A percentile compares a stretch with the other conserved stretches of the same genome.
These are phyloP conservation scores for Orthonyx spaldingii DNA, from an alignment of 2,113 vertebrate genomes.

Conservation along the genomic window DNA sequence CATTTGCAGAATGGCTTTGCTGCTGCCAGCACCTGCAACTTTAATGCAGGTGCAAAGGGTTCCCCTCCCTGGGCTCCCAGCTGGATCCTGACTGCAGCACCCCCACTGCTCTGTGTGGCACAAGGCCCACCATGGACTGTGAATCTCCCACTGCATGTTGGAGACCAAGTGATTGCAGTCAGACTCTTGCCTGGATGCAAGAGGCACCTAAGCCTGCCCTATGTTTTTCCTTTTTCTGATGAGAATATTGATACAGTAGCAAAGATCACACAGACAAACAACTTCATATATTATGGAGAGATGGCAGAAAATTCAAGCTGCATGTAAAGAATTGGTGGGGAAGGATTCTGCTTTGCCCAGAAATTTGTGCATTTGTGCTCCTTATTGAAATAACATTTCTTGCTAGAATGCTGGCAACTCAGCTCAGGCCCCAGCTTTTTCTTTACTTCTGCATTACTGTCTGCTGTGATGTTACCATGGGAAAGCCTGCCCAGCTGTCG, in stretches of 20 bases:
- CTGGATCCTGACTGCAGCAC: background rate
- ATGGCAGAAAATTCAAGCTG: background rate
- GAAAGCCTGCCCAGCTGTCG: background rate
- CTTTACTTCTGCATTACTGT: background rate
- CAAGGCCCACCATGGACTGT: background rate
- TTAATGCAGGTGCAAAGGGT: background rate
- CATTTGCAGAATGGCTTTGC: background rate
- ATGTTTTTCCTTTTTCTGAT: background rate
- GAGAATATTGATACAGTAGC: background rate
- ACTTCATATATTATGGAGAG: background rate
- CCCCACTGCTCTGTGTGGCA: background rate
- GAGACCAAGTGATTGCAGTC: background rate
- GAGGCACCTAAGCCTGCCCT: background rate
- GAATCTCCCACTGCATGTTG: rapidly evolving
- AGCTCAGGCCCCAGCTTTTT: background rate
- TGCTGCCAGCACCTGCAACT: rapidly evolving
- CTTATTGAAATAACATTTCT: background rate
- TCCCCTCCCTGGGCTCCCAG: background rate
- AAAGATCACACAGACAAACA: background rate
- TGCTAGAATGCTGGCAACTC: background rate
- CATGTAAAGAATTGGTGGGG: background rate
- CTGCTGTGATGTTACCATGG: background rate
- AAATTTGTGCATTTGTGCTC: background rate
- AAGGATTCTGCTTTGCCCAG: background rate
- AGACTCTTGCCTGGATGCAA: background rate